Percentiles rank a stretch among this genome's conserved stretches.
These are phyloP conservation scores for Acipenser transmontanus DNA, from an alignment of 2,797 vertebrate genomes.

Conservation along the genomic window DNA sequence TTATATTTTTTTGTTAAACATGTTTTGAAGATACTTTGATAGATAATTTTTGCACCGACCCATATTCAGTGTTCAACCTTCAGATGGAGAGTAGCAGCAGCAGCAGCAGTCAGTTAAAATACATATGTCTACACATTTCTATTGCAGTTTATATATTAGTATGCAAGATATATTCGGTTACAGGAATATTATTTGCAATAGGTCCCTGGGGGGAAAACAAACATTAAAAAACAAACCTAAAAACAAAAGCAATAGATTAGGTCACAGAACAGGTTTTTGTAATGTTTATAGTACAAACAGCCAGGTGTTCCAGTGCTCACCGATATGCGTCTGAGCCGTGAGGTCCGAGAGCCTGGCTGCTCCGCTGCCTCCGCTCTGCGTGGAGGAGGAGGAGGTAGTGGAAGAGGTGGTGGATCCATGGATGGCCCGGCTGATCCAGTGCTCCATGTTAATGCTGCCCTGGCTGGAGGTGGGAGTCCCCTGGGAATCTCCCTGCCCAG, in stretches of 20 bases:
- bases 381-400: conserved; percentile 89
- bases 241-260: not conserved
- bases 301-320: conserved; percentile 37
- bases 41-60: too few relatives aligned
- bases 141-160: too few relatives aligned
- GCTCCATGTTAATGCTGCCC: conserved; percentile 91
- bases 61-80: too few relatives aligned
- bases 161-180: too few relatives aligned
- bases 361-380: conserved; percentile 91
- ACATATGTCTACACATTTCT: too few relatives aligned
- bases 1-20: too few relatives aligned
- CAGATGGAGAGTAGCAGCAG: too few relatives aligned
- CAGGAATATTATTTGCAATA: too few relatives aligned
- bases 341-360: conserved; percentile 91
- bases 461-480: conserved; percentile 85
- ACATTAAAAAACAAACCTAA: not conserved
- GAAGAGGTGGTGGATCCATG: conserved; percentile 92
- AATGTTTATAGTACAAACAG: too few relatives aligned
- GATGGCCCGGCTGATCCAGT: conserved; percentile 95
- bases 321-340: conserved; percentile 89
- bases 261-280: too few relatives aligned
- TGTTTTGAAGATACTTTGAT: too few relatives aligned
- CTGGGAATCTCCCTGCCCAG: conserved; percentile 81
- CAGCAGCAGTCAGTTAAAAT: too few relatives aligned
- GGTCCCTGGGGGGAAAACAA: not conserved